These are phyloP conservation scores for Mamestra configurata DNA, from an alignment of 1,140 invertebrate species.

Conservation along the genomic window DNA sequence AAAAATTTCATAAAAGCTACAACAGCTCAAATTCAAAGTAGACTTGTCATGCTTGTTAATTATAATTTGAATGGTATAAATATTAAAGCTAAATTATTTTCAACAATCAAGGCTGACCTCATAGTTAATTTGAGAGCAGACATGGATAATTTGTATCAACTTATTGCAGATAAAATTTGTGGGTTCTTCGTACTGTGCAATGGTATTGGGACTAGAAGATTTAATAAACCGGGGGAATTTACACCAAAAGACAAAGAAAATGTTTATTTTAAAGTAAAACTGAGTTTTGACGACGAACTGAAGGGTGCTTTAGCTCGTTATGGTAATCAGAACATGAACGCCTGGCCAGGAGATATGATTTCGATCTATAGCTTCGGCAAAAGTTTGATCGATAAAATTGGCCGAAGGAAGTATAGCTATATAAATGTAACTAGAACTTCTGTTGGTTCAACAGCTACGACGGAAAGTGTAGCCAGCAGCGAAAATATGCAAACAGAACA, in stretches of 20 bases:
- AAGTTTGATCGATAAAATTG: neutral
- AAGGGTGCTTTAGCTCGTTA: slow-evolving; percentile 35
- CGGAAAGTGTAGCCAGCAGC: neutral
- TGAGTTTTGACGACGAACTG: slow-evolving; percentile 61
- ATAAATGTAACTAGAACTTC: neutral
- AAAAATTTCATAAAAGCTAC: slow-evolving; percentile 59
- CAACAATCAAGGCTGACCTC: slow-evolving; percentile 66
- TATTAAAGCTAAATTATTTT: slow-evolving; percentile 53
- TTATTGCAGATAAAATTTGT: slow-evolving; percentile 66
- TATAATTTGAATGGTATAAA: slow-evolving; percentile 54
- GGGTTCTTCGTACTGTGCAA: slow-evolving; percentile 58
- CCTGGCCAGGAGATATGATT: neutral
- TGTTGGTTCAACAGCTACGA: neutral
- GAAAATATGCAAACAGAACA: too few relatives aligned
- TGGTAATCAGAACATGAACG: neutral
- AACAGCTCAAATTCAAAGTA: slow-evolving; percentile 52
- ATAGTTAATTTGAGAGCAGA: slow-evolving; percentile 69
- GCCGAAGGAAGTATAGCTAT: neutral
- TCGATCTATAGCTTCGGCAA: neutral
- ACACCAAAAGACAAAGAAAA: slow-evolving; percentile 25
- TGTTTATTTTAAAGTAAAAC: slow-evolving; percentile 66
- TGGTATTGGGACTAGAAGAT: slow-evolving; percentile 32
- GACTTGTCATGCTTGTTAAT: slow-evolving; percentile 52
- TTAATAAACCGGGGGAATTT: neutral
- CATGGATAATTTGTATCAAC: slow-evolving; percentile 66